Evolutionary conservation across 2,797 vertebrate genomes (phyloP).

Genomic region (Lacerta bilineata): DNA sequence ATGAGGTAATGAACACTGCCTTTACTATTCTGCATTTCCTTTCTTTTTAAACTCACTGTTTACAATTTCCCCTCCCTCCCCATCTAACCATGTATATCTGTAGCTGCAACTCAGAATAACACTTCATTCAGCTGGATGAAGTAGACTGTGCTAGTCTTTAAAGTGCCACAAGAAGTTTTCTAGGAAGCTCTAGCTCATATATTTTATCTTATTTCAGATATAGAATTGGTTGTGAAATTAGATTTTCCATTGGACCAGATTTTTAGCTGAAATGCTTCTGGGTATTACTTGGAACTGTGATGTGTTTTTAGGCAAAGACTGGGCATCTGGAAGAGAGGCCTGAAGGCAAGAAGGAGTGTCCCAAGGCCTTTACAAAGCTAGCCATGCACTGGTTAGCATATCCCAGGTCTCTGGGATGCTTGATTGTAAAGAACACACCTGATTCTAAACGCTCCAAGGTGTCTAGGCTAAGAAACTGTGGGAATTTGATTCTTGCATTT

Average conservation of each 20-base stretch:
- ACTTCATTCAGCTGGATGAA: too few species aligned
- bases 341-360: neutral
- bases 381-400: neutral
- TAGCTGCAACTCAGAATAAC: too few species aligned
- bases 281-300: constrained; percentile 13
- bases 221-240: neutral
- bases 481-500: neutral
- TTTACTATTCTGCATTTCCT: too few species aligned
- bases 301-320: neutral
- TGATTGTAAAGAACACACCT: neutral
- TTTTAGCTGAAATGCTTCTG: constrained; percentile 13
- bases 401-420: neutral
- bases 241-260: neutral
- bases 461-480: neutral
- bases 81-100: too few species aligned
- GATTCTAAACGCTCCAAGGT: neutral
- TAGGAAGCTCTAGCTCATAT: neutral
- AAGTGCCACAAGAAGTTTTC: neutral
- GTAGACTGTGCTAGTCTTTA: neutral
- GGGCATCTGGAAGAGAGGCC: neutral
- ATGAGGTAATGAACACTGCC: too few species aligned
- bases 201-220: neutral
- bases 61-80: too few species aligned
- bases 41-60: too few species aligned
- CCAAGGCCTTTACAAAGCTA: neutral